Percentiles rank a stretch among this genome's conserved stretches.
phyloP scores from a whole-genome alignment of 2,888 invertebrate genomes.

The Scaptodrosophila latifasciaeformis region DNA sequence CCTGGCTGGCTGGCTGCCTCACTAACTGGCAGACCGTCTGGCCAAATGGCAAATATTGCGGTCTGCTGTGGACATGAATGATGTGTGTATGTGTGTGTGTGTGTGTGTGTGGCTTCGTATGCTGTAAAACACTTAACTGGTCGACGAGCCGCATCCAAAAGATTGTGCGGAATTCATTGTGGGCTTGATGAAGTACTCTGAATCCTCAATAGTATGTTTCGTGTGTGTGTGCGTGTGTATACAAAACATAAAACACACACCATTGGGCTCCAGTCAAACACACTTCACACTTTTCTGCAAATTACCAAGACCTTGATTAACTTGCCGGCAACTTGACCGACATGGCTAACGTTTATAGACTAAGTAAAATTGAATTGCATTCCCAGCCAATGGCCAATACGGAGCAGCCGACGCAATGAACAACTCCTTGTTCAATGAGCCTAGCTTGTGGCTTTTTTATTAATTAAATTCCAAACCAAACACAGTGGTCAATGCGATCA shows the following conservation, averaged over 20 bases:
- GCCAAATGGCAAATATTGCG: conserved; percentile 58
- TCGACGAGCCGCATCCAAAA: conserved; percentile 26
- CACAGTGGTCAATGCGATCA: too few species aligned
- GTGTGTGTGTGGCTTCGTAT: not conserved
- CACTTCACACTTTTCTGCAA: conserved; percentile 58
- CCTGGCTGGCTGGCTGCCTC: conserved; percentile 24
- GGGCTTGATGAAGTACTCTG: conserved; percentile 54
- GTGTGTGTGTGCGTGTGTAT: conserved; percentile 34
- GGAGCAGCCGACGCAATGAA: conserved; percentile 8
- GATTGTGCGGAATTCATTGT: conserved; percentile 43
- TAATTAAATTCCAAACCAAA: conserved; percentile 64
- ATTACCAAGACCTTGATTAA: conserved; percentile 64
- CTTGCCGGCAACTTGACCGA: conserved; percentile 7
- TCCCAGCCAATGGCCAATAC: conserved; percentile 19
- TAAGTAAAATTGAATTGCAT: conserved; percentile 59
- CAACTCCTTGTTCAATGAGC: conserved; percentile 51
- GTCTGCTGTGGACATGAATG: conserved; percentile 61
- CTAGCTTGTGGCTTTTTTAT: conserved; percentile 40
- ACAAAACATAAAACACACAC: conserved; percentile 55
- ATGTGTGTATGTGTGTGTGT: conserved; percentile 47
- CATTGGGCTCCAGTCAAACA: conserved; percentile 52
- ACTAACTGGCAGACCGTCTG: too few species aligned
- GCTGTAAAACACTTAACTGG: conserved; percentile 56
- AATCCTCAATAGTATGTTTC: too few species aligned
- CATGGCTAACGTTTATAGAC: conserved; percentile 28